Evolutionary conservation across 2,888 invertebrate genomes (phyloP).

Genomic region (Sarcophaga subvicina): DNA sequence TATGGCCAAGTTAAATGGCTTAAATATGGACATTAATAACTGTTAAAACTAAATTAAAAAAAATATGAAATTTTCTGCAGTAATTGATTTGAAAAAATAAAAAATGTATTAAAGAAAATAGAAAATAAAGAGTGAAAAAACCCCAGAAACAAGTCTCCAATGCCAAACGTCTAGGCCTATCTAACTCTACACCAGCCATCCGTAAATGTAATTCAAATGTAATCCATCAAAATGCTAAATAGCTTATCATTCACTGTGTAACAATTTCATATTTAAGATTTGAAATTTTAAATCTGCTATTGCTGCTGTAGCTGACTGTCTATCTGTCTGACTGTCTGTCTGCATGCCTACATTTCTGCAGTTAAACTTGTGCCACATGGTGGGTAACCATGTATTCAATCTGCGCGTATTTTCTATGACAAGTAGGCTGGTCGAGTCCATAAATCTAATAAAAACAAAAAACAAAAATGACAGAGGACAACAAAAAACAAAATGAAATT

Average conservation of each 20-base stretch:
- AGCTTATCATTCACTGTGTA: conserved; percentile 65
- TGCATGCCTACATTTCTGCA: no score
- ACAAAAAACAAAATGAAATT: neutral
- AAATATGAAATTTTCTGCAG: conserved; percentile 42
- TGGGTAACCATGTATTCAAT: neutral
- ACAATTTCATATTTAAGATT: conserved; percentile 51
- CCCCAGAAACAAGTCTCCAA: neutral
- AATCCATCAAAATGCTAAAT: conserved; percentile 68
- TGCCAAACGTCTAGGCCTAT: no score
- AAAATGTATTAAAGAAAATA: neutral
- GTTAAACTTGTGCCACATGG: no score
- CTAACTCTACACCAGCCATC: conserved; percentile 1
- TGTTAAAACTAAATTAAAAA: conserved; percentile 13
- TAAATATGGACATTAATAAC: conserved; percentile 35
- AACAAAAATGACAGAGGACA: neutral
- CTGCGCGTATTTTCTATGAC: conserved; percentile 25
- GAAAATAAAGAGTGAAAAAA: neutral
- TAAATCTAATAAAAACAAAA: conserved; percentile 20
- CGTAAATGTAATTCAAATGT: conserved; percentile 60
- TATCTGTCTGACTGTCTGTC: no score
- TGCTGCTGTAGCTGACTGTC: conserved; percentile 13
- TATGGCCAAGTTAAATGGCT: neutral
- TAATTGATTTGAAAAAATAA: conserved; percentile 40
- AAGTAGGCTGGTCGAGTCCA: conserved; percentile 35
- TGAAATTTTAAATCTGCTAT: conserved; percentile 20